Evolutionary conservation across 2,113 vertebrate genomes (phyloP).

Genomic region (Trochalopteron elliotii): DNA sequence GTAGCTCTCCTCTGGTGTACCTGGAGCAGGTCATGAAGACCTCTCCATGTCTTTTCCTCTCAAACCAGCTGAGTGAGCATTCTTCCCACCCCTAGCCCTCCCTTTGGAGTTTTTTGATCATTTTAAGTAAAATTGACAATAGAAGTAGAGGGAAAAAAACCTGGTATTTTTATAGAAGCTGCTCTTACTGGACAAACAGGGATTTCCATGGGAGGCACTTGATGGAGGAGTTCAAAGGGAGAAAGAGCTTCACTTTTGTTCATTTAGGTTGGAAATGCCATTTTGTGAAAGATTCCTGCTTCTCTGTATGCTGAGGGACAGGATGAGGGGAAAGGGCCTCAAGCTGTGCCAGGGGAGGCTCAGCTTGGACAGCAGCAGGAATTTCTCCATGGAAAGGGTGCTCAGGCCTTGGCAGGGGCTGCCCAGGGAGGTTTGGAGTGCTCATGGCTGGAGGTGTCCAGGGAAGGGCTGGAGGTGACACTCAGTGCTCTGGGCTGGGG

Average conservation of each 20-base stretch:
- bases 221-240: neutral
- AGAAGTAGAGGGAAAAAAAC: neutral
- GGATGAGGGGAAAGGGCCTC: fast-evolving
- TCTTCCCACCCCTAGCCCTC: neutral
- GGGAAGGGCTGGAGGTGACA: too few relatives aligned
- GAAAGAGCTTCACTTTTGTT: neutral
- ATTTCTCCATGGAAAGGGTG: too few relatives aligned
- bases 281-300: neutral
- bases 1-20: neutral
- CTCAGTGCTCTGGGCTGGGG: neutral
- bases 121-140: neutral
- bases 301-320: neutral
- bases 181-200: too few relatives aligned
- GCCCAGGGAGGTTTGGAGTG: neutral
- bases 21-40: neutral
- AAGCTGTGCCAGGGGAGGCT: neutral
- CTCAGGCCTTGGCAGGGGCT: too few relatives aligned
- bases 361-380: neutral
- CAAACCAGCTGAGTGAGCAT: neutral
- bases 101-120: neutral
- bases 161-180: neutral
- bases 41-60: neutral
- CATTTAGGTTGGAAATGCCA: neutral
- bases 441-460: neutral
- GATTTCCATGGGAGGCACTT: neutral